phyloP scores from a whole-genome alignment of 1,140 invertebrate genomes.

The Drosophila kepulauana region DNA sequence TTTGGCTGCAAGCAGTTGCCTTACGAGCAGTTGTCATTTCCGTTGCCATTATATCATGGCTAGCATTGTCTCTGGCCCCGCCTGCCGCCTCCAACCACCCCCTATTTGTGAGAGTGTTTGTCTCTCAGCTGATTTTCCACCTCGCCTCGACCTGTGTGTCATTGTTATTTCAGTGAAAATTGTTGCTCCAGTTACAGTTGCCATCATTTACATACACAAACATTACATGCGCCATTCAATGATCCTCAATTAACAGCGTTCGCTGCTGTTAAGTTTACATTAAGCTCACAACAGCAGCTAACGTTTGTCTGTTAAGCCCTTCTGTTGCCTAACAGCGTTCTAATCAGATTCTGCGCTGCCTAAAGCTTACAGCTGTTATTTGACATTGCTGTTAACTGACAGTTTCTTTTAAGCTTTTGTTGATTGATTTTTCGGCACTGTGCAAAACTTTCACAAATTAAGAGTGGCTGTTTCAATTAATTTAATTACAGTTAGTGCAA shows the following conservation, averaged over 20 bases:
- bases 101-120: neutral
- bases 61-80: constrained; percentile 31
- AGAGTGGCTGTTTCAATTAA: constrained; percentile 15
- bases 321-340: constrained; percentile 22
- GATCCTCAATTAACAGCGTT: constrained; percentile 17
- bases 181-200: constrained; percentile 47
- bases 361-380: constrained; percentile 4
- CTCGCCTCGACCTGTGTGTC: constrained; percentile 66
- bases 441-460: constrained; percentile 39
- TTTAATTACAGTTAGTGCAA: constrained; percentile 29
- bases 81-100: neutral
- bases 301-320: neutral
- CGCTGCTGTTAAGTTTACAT: constrained; percentile 1
- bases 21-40: constrained; percentile 55
- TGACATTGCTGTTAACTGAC: constrained; percentile 9
- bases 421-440: constrained; percentile 11
- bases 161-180: constrained; percentile 58
- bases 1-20: constrained; percentile 29
- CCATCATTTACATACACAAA: constrained; percentile 41
- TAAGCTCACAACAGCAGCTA: neutral
- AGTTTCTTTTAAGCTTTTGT: neutral
- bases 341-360: neutral
- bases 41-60: constrained; percentile 66
- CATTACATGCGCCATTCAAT: constrained; percentile 14
- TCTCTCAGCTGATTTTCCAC: constrained; percentile 43